Evolutionary conservation across 2,888 invertebrate species (phyloP), one percentile per base, ranked within the genome.

Genomic region (Miltochrista miniata): DNA sequence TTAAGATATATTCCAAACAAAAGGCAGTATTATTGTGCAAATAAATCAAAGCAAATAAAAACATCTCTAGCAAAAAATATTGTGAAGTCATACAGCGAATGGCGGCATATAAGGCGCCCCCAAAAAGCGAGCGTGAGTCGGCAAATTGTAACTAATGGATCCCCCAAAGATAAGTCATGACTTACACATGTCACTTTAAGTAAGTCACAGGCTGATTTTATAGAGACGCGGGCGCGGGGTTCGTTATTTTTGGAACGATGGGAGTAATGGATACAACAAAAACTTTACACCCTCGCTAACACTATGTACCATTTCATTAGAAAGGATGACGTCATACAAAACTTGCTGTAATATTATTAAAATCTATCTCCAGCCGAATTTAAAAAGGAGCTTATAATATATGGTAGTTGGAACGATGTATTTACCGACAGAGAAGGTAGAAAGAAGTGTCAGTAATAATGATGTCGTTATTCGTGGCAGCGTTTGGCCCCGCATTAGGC

Each of bases 91-190:
- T 59, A 68, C 52, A 59, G 51, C 56, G 59, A 51, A 63, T 61
- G 65, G 57, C 63, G 63, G 57, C 63, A 61, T 70, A 64, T 70
- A 69, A 68, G 69, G 68, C 66, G 69, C 71, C 77, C 76, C 76
- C 81, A 81, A 83, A 85, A 86, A 83, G 79, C 76, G 73, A 83
- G 70, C 79, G 77, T 90, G 89, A 90, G 72, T 83, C 76, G 78
- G 82, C 85, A 82, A 81, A 81, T 79, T 81, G 77, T 77, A 76
- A 75, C 82, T 88, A 88, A 90, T 87, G 87, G 86, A 87, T 81
- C 79, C 72, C 78, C 79, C 81, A 70, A 80, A 81, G 81, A 83
- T 85, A 83, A 85, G 74, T 84, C 83, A 81, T 74, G 77, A 74
- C 75, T 74, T 79, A 81, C 84, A 76, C 79, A 82, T 85, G 84